A percentile compares a stretch with the other conserved stretches of the same genome.
Evolutionary conservation across 2,113 vertebrate genomes (phyloP).

Genomic region (Colaptes auratus): DNA sequence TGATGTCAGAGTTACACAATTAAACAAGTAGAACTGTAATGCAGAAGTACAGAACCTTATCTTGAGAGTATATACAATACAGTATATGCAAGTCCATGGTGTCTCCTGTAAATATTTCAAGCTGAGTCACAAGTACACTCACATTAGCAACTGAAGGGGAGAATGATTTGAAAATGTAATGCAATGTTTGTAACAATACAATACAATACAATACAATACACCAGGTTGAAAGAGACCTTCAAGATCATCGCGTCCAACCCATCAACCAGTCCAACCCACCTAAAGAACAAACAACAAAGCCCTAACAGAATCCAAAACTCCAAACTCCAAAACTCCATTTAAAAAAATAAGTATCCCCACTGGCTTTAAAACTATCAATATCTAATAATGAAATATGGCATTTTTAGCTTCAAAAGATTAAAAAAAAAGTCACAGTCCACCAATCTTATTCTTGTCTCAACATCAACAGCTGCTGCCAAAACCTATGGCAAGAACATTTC

Average conservation of each 20-base stretch:
- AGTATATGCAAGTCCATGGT: background rate
- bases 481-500: background rate
- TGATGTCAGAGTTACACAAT: background rate
- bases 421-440: background rate
- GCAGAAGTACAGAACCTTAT: background rate
- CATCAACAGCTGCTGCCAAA: background rate
- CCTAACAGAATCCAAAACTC: background rate
- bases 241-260: no score
- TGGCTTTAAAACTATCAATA: background rate
- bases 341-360: background rate
- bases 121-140: background rate
- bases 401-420: background rate
- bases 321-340: background rate
- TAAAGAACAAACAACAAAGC: no score
- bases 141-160: background rate
- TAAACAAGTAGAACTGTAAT: background rate
- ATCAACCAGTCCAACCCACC: no score
- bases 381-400: background rate
- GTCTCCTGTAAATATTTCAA: background rate
- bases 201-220: no score
- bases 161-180: background rate
- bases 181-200: fast-evolving
- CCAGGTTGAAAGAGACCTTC: no score
- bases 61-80: background rate
- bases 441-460: background rate